These are phyloP conservation scores for Scaptomyza graminum DNA, from an alignment of 1,140 invertebrate genomes.

Conservation along the genomic window DNA sequence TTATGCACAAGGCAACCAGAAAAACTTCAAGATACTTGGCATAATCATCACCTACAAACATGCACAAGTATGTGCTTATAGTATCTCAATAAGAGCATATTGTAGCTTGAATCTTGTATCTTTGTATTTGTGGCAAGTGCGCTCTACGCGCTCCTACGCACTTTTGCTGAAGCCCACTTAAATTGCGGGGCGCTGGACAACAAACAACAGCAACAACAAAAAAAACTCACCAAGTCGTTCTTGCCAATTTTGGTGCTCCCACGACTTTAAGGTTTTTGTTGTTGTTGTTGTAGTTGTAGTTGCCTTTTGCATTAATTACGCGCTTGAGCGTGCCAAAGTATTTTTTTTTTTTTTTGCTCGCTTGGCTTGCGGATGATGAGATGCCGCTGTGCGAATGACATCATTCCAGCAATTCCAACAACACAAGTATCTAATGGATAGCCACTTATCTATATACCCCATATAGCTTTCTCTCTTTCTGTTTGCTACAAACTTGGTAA, in stretches of 20 bases:
- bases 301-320: conserved; percentile 78
- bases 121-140: conserved; percentile 31
- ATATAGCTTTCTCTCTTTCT: conserved; percentile 12
- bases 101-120: conserved; percentile 29
- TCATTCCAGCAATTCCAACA: conserved; percentile 43
- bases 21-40: conserved; percentile 41
- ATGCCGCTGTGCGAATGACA: conserved; percentile 47
- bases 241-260: conserved; percentile 78
- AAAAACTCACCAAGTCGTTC: conserved; percentile 45
- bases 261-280: conserved; percentile 55
- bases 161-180: conserved; percentile 27
- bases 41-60: conserved; percentile 62
- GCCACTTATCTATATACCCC: conserved; percentile 4
- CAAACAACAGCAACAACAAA: conserved; percentile 15
- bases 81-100: conserved; percentile 27
- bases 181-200: conserved; percentile 5
- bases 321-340: conserved; percentile 75
- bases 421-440: conserved; percentile 42
- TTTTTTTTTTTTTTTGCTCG: conserved; percentile 62
- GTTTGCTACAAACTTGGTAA: background rate
- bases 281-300: conserved; percentile 27
- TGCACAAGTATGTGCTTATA: conserved; percentile 38
- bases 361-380: conserved; percentile 53
- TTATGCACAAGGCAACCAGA: conserved; percentile 35
- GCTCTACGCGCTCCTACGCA: conserved; percentile 47